Base-by-base conservation (phyloP, 2,113 vertebrate genomes). In the Gnathonemus echidnorhynchus region DNA sequence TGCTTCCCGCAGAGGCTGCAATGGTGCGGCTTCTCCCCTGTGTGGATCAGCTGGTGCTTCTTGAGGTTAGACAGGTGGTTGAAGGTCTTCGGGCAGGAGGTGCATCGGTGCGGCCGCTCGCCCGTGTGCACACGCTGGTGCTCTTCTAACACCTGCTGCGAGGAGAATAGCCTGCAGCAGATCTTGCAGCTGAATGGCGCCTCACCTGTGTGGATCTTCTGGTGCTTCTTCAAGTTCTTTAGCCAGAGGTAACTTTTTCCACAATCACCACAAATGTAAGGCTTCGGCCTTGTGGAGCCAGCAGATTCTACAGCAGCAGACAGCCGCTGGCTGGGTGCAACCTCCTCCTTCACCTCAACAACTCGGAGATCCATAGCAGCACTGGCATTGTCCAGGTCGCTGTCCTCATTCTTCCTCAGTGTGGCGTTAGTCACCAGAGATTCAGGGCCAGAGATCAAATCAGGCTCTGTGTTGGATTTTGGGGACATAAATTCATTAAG, bases 1-100 rank as follows among this genome's bases (percentile, higher is more conserved):
- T 94, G 92, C 93, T 96, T 94, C n/a, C 94, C 93, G 86, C 94
- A 93, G 15, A 94, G 91, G 0, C 90, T 88, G 0, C 94, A 96
- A 77, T 89, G 89, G 89, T 89, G 89, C 0, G 89, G 89, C 52
- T 89, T 89, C 53, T 89, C 89, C 24, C 89, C 89, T 3, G 89
- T 89, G 80, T 89, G 89, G 77, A 89, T 89, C 24, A 89, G 89
- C 53, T 89, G 89, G 53, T 89, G 89, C 80, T 89, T 89, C 89
- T 89, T 89, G 35, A 89, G 53, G 89, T 86, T 89, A n/a, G 89
- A 89, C 27, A 86, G 89, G 80, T 89, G 89, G 89, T 84, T 89
- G 52, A 89, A 89, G 11, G 89, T 89, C 80, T 89, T 89, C 5
- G 89, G 80, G 89, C 89, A 89, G 80, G 56, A 53, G 21, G 77